These are phyloP conservation scores for Anadara kagoshimensis DNA, from an alignment of 1,140 invertebrate species.

Conservation along the genomic window DNA sequence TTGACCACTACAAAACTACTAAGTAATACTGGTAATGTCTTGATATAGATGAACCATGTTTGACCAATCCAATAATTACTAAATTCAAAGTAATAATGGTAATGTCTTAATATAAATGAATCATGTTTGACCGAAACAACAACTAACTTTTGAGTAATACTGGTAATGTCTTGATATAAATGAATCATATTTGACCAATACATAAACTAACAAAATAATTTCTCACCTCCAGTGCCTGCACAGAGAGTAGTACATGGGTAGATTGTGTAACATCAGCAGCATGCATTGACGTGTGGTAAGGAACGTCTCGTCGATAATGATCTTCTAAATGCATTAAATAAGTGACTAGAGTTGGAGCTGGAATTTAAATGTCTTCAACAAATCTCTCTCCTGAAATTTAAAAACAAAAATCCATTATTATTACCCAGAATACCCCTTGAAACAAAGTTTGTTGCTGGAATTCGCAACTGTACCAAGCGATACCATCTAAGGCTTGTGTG, in stretches of 20 bases:
- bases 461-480: no score
- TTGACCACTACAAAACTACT: no score
- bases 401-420: constrained; percentile 3
- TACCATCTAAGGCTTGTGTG: no score
- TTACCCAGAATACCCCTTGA: no score
- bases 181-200: not conserved
- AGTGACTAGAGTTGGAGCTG: constrained; percentile 92
- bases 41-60: no score
- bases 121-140: no score
- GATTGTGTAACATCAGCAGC: constrained; percentile 77
- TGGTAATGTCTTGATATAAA: not conserved
- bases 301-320: constrained; percentile 86
- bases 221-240: constrained; percentile 91
- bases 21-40: no score
- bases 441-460: no score
- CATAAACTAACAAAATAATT: no score
- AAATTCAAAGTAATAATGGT: no score
- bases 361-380: constrained; percentile 94
- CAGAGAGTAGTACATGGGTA: constrained; percentile 80
- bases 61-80: no score
- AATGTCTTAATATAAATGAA: no score
- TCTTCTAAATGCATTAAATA: constrained; percentile 98
- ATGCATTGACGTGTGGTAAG: constrained; percentile 77
- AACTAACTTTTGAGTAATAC: not conserved
- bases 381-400: constrained; percentile 85